Evolutionary conservation across 2,113 vertebrate species (phyloP).

Genomic region (Lophotis ruficrista): DNA sequence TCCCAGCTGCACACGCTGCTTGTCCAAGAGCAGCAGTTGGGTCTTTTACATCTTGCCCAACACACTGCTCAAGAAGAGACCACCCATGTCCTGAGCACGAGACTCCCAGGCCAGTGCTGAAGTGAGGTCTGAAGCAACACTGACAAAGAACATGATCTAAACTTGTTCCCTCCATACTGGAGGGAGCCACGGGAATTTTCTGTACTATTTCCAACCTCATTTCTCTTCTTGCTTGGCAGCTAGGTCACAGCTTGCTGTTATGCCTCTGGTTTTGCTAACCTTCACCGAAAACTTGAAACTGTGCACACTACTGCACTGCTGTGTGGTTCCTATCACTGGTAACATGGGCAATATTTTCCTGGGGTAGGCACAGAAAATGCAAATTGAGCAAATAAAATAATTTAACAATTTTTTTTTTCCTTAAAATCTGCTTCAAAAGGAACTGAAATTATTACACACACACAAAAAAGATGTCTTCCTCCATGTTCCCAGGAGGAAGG

Average conservation of each 20-base stretch:
- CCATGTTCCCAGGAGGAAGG: background rate
- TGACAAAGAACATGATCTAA: accelerated
- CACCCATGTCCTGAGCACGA: accelerated
- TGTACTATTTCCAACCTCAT: background rate
- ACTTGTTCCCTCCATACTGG: accelerated
- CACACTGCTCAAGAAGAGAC: background rate
- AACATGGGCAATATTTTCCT: background rate
- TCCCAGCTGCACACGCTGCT: accelerated
- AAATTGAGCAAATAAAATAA: background rate
- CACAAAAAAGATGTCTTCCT: background rate
- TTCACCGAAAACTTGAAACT: background rate
- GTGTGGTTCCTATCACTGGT: background rate
- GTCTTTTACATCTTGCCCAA: accelerated
- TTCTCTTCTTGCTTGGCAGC: background rate
- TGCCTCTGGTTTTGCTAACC: background rate
- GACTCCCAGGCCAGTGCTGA: too few relatives aligned
- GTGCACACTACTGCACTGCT: background rate
- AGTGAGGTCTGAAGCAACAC: background rate
- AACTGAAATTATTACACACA: background rate
- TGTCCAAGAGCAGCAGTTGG: background rate
- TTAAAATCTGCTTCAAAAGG: background rate
- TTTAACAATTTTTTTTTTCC: background rate
- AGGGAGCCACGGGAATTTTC: accelerated
- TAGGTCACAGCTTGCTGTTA: background rate
- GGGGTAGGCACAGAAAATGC: background rate